These are phyloP conservation scores for Magallana angulata DNA, from an alignment of 1,140 invertebrate genomes.

Conservation along the genomic window DNA sequence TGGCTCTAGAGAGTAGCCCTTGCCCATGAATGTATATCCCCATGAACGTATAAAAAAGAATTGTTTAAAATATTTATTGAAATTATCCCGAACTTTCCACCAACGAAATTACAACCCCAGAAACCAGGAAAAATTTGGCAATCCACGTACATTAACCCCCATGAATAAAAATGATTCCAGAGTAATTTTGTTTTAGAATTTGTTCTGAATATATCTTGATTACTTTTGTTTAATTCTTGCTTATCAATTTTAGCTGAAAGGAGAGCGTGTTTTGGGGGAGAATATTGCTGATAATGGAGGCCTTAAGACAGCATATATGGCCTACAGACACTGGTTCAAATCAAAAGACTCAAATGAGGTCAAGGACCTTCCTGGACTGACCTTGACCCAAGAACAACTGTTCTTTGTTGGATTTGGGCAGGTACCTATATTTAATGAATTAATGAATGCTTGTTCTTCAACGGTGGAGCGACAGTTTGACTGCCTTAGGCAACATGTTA, in stretches of 20 bases:
- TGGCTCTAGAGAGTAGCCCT: no score
- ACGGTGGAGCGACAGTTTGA: no score
- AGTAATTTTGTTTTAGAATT: no score
- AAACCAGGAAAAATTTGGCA: no score
- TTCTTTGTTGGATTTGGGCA: slow-evolving; percentile 84
- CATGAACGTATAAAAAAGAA: no score
- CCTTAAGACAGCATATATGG: slow-evolving; percentile 83
- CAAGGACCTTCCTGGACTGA: slow-evolving; percentile 71
- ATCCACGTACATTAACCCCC: no score
- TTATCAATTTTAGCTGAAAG: slow-evolving; percentile 82
- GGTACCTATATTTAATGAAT: slow-evolving; percentile 71
- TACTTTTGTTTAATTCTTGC: not conserved
- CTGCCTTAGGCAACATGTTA: no score
- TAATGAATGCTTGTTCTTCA: not conserved
- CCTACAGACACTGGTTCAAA: slow-evolving; percentile 60
- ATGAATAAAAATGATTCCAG: no score
- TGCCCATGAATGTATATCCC: no score
- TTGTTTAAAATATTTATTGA: no score
- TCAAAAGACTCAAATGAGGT: slow-evolving; percentile 64
- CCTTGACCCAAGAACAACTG: slow-evolving; percentile 88
- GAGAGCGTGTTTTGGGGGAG: slow-evolving; percentile 84
- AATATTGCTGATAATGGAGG: slow-evolving; percentile 86
- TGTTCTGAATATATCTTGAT: not conserved
- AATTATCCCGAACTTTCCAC: no score
- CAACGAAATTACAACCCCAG: no score